These are phyloP conservation scores for Hipparchia sbordonii DNA, from an alignment of 2,888 invertebrate species.

Conservation along the genomic window DNA sequence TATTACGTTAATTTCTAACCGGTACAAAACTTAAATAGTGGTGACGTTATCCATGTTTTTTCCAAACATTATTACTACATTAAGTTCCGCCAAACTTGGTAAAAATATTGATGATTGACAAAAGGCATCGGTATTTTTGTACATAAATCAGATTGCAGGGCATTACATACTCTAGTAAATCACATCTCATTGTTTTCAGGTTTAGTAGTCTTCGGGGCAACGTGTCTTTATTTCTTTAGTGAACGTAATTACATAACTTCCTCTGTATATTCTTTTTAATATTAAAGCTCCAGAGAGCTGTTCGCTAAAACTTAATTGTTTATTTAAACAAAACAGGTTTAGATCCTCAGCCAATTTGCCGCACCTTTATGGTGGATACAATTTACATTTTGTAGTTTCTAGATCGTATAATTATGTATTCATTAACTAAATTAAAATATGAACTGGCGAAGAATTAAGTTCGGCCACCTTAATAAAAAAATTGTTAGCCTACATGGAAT, in stretches of 20 bases:
- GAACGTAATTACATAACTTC: conserved; percentile 18
- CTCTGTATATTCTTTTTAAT: conserved; percentile 14
- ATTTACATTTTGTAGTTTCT: background rate
- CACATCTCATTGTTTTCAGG: background rate
- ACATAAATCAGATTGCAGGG: background rate
- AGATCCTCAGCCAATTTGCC: background rate
- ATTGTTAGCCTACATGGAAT: background rate
- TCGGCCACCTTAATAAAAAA: too few relatives aligned
- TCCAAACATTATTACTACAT: too few relatives aligned
- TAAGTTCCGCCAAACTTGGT: too few relatives aligned
- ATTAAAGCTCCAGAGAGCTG: conserved; percentile 18
- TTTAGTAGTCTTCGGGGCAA: conserved; percentile 15
- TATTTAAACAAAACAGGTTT: conserved; percentile 17
- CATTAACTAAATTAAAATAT: background rate
- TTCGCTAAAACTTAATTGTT: conserved; percentile 15
- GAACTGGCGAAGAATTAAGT: background rate
- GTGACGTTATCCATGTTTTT: too few relatives aligned
- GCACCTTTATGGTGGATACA: background rate
- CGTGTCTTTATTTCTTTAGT: conserved; percentile 21
- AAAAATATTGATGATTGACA: too few relatives aligned
- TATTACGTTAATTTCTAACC: too few relatives aligned
- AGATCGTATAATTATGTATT: background rate
- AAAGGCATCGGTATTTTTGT: too few relatives aligned
- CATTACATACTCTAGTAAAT: background rate
- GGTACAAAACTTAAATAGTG: too few relatives aligned